Base-by-base conservation (phyloP, 2,888 invertebrate species). In the Rhagium mordax region DNA sequence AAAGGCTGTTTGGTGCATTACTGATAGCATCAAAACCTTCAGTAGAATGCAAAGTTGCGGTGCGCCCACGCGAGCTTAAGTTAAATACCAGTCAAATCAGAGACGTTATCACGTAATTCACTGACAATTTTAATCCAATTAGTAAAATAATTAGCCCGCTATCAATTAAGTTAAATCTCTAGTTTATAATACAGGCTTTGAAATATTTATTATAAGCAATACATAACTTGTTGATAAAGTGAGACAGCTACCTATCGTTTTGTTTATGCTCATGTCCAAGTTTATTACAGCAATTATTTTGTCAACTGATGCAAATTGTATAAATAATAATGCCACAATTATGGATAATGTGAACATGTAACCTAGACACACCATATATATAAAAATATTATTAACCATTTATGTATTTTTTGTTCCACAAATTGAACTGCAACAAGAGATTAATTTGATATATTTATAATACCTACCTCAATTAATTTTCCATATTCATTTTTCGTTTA, bases 51-150 rank as follows among this genome's bases (percentile, higher is more conserved):
- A 57, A 65, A 61, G 47, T 29, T 59, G 15, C 8, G 55, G 21
- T 67, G 57, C 57, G 13, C 67, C 67, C 57, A 67, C 67, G 57
- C 67, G 33, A 18, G 21, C 21, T 29, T 27, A 16, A 7, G 21
- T 57, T 15, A 67, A 57, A 55, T 57, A 41, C 27, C 57, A 20
- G n/a, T 67, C 33, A 29, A 33, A 15, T 48, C 65, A 10, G 21
- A 27, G 53, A 51, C 65, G 51, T 29, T 53, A 53, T 53, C 65
- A 15, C 18, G 65, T 33, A 41, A 67, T 57, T 41, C 67, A 18
- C 67, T 67, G 67, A 67, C 66, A 60, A 66, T 71, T 66, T 66
- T 33, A 60, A 60, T 60, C 71, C 71, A 71, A 71, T 71, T 71
- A 71, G 66, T 20, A 60, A 67, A 65, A 60, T 71, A 66, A 71